Base-by-base conservation (phyloP, 2,888 invertebrate species). In the Luperina testacea region DNA sequence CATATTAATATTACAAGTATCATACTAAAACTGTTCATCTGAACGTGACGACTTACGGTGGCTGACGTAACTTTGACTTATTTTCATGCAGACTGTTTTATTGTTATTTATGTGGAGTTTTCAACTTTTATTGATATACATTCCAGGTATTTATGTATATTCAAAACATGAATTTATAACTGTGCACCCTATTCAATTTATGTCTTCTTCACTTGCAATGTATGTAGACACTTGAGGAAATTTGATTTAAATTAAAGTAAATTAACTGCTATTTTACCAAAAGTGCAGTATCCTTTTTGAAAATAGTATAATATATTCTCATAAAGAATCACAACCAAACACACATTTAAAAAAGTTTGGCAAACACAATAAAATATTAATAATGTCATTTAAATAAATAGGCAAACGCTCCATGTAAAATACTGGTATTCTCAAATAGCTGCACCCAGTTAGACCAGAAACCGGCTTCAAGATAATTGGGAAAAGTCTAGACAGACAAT, bases 1-100 rank as follows among this genome's bases (percentile, higher is more conserved):
- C 87, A 80, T 84, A 89, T 86, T 88, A 86, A 84, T 80, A 84
- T 71, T 74, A 84, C 80, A 72, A 84, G 87, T 77, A 76, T 79
- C n/a, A 64, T 83, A 74, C 64, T 73, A 59, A 59, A 75, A 65
- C 68, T 72, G 68, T 51, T 67, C 63, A 77, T 70, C 80, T 67
- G 64, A 80, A 84, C 85, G 71, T 87, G 73, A 84, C 80, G 74
- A 75, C 63, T 75, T 71, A 87, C 80, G 61, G 70, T 65, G 59
- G 71, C 85, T 78, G 57, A 81, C 38, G 68, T 81, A 87, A 84
- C 63, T 77, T 73, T 38, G 38, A 80, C 42, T 78, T 76, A 68
- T 83, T 81, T 87, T 75, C 59, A 67, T 67, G 75, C 53, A 57
- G 74, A 85, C 84, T 65, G 59, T n/a, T 85, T 84, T 81, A 87